phyloP scores from a whole-genome alignment of 53 echinoderm and acorn worm genomes.

The Antedon mediterranea region DNA sequence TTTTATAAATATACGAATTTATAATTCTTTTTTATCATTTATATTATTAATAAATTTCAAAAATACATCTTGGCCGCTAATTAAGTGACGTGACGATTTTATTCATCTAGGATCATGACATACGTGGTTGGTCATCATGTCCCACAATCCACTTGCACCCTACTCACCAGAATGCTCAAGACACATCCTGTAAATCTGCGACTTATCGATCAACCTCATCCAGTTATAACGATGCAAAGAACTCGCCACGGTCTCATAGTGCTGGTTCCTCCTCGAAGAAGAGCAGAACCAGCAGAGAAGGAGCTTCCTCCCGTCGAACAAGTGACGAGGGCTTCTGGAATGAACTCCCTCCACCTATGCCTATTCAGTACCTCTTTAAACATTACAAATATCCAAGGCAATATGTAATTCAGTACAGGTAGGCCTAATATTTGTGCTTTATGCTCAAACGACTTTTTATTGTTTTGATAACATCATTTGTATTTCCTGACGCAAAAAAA shows the following conservation, averaged over 20 bases:
- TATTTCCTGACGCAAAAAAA: no score
- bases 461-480: no score
- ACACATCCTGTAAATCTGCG: not conserved
- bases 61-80: no score
- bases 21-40: not conserved
- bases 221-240: not conserved
- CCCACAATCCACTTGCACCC: not conserved
- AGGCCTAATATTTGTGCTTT: not conserved
- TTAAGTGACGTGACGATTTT: no score
- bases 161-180: not conserved
- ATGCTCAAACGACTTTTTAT: no score
- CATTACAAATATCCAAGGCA: constrained; percentile 40
- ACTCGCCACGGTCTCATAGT: not conserved
- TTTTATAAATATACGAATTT: no score
- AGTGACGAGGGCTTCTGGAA: constrained; percentile 2
- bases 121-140: constrained; percentile 3
- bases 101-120: not conserved
- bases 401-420: constrained; percentile 63
- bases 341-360: constrained; percentile 16
- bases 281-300: not conserved
- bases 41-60: not conserved
- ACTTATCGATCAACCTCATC: not conserved
- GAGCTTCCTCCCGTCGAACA: not conserved
- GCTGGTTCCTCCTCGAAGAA: not conserved
- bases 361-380: constrained; percentile 46